Evolutionary conservation across 1,140 invertebrate species (phyloP).

Genomic region (Dryas iulia): DNA sequence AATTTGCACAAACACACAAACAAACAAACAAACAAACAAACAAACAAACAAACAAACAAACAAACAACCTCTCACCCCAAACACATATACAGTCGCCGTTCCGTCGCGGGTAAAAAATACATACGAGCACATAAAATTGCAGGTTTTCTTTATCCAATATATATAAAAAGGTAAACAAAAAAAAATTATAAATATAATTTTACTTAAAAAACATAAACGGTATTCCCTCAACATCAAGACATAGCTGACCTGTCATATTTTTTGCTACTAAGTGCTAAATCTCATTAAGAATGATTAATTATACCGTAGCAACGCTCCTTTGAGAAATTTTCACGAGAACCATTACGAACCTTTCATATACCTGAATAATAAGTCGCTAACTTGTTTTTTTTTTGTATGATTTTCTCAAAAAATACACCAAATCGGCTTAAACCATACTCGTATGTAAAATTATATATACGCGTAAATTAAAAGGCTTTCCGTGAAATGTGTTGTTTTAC

Average conservation of each 20-base stretch:
- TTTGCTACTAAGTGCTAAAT: slow-evolving; percentile 33
- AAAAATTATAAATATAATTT: background rate
- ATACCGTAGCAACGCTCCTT: slow-evolving; percentile 19
- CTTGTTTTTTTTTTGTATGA: slow-evolving; percentile 14
- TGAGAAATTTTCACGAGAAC: slow-evolving; percentile 28
- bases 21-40: too few species aligned
- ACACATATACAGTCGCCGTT: too few species aligned
- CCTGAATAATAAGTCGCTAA: slow-evolving; percentile 16
- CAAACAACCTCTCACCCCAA: too few species aligned
- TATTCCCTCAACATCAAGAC: slow-evolving; percentile 4
- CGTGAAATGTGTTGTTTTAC: background rate
- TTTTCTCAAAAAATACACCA: background rate
- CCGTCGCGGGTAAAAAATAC: too few species aligned
- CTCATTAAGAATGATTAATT: slow-evolving; percentile 40
- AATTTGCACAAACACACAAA: too few species aligned
- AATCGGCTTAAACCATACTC: background rate
- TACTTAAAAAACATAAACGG: background rate
- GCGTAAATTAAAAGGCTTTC: background rate
- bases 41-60: too few species aligned
- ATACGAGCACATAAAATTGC: too few species aligned
- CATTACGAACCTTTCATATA: slow-evolving; percentile 20
- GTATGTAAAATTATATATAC: background rate
- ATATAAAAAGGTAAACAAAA: background rate
- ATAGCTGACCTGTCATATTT: slow-evolving; percentile 17
- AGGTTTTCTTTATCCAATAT: too few species aligned